Evolutionary conservation across 2,888 invertebrate species (phyloP).

Genomic region (Drosophila niveifrons): DNA sequence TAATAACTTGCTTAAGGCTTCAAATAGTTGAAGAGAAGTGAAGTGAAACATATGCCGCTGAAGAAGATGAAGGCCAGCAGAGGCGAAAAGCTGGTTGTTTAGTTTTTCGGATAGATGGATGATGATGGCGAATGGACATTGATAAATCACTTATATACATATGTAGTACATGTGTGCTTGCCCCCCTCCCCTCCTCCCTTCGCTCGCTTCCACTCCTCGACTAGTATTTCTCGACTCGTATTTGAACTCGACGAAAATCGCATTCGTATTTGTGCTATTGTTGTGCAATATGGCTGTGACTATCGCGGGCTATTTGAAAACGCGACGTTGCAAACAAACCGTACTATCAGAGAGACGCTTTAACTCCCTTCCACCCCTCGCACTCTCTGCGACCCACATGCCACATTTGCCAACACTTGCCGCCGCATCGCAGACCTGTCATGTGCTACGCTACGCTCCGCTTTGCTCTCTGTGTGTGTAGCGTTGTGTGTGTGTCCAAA

Average conservation of each 20-base stretch:
- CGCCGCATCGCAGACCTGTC: constrained; percentile 20
- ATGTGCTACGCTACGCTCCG: constrained; percentile 53
- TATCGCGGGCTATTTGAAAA: constrained; percentile 46
- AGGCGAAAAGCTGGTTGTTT: constrained; percentile 31
- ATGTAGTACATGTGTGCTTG: background rate
- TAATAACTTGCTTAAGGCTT: no score
- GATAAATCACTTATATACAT: constrained; percentile 70
- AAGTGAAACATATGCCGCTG: constrained; percentile 69
- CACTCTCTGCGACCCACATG: background rate
- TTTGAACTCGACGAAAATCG: constrained; percentile 3
- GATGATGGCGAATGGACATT: constrained; percentile 71
- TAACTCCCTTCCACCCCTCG: background rate
- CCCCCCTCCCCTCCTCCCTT: background rate
- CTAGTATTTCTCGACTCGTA: background rate
- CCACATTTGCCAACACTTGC: background rate
- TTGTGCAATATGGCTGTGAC: constrained; percentile 30
- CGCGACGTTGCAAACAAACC: constrained; percentile 59
- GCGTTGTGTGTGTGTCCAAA: constrained; percentile 52
- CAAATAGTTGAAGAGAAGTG: background rate
- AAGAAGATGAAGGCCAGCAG: constrained; percentile 23
- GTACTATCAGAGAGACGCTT: constrained; percentile 6
- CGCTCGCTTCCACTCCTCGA: background rate
- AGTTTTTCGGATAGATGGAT: constrained; percentile 66
- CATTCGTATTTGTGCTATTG: constrained; percentile 31
- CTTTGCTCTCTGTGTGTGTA: constrained; percentile 23